phyloP scores from a whole-genome alignment of 2,797 vertebrate genomes.

The Alfaro cultratus region DNA sequence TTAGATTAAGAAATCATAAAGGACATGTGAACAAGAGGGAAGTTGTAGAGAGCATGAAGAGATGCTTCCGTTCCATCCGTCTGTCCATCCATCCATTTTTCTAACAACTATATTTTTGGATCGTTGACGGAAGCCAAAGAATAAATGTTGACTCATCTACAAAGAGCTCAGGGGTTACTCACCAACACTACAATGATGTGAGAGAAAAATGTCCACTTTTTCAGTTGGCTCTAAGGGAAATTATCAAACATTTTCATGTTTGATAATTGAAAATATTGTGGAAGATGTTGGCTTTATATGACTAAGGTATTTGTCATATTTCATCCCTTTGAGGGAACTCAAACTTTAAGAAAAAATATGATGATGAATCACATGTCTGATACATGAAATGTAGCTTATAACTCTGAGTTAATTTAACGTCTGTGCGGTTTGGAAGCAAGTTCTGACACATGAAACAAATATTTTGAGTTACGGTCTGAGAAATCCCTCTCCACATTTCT shows the following conservation, averaged over 20 bases:
- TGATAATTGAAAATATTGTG: neutral
- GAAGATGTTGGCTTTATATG: neutral
- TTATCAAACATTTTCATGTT: neutral
- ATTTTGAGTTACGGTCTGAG: neutral
- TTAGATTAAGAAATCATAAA: neutral
- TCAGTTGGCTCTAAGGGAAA: neutral
- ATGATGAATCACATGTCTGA: neutral
- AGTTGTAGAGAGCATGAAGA: neutral
- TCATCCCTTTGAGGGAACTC: neutral
- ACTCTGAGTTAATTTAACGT: neutral
- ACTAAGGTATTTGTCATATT: neutral
- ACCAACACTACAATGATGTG: neutral
- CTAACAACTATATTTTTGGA: neutral
- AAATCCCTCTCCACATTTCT: neutral
- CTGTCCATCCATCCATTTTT: neutral
- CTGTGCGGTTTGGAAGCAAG: neutral
- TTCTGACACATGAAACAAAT: neutral
- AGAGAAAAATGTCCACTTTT: neutral
- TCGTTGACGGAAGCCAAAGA: neutral
- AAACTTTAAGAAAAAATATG: neutral
- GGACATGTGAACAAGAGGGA: neutral
- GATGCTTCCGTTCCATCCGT: neutral
- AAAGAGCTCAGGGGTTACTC: neutral
- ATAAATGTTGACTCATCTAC: neutral
- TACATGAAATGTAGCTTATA: neutral